These are phyloP conservation scores for Geotrypetes seraphini DNA, from an alignment of 2,797 vertebrate species.

Conservation along the genomic window DNA sequence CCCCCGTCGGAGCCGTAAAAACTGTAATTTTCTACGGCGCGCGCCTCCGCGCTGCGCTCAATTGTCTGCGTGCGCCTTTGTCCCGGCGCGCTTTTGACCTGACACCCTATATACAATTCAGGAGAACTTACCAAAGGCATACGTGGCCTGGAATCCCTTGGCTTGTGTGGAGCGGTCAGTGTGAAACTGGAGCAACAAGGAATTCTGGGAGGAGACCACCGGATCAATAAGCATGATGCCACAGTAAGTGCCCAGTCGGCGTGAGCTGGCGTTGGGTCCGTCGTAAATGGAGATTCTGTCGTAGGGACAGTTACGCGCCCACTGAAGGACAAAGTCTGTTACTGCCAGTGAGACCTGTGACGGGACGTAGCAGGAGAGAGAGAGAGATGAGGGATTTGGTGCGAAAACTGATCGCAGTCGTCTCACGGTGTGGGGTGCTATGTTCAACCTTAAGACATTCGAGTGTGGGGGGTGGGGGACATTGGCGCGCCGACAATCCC, in stretches of 20 bases:
- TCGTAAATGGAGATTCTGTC: constrained; percentile 39
- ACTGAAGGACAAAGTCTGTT: constrained; percentile 38
- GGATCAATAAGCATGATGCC: constrained; percentile 18
- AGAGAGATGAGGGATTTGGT: too few species aligned
- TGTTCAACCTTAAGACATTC: too few species aligned
- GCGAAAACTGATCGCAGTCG: too few species aligned
- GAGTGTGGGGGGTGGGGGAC: too few species aligned
- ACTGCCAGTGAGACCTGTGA: constrained; percentile 36
- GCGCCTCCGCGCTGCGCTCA: too few species aligned
- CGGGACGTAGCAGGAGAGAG: constrained; percentile 17
- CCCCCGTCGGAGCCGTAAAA: too few species aligned
- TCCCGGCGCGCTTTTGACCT: too few species aligned
- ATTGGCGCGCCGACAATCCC: too few species aligned
- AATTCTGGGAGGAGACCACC: constrained; percentile 32
- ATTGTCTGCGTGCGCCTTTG: too few species aligned
- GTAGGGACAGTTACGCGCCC: constrained; percentile 15
- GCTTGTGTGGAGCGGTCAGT: constrained; percentile 30
- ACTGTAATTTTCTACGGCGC: too few species aligned
- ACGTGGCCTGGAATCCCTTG: constrained; percentile 28
- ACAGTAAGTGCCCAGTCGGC: constrained; percentile 32
- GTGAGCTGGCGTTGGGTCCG: constrained; percentile 22
- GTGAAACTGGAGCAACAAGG: constrained; percentile 39
- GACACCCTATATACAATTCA: too few species aligned
- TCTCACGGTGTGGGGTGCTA: too few species aligned
- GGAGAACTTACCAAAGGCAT: constrained; percentile 20